phyloP scores from a whole-genome alignment of 2,797 vertebrate species.

The Chrysocyon brachyurus region DNA sequence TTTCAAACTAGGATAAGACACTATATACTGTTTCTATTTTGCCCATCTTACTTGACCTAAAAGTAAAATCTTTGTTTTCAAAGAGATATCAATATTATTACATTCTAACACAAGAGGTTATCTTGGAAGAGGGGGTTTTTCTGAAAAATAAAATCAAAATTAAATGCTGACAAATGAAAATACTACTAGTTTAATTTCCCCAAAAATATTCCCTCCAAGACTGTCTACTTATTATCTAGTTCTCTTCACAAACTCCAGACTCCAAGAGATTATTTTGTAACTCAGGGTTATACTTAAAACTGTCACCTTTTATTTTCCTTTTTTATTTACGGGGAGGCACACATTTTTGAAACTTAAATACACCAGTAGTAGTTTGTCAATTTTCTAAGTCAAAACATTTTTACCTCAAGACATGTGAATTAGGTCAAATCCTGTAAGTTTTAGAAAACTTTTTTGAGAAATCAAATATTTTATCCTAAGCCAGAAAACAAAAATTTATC shows the following conservation, averaged over 20 bases:
- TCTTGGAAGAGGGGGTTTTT: not conserved
- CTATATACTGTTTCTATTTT: not conserved
- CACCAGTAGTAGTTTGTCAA: not conserved
- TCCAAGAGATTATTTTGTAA: conserved; percentile 2
- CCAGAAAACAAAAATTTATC: conserved; percentile 25
- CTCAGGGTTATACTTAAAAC: conserved; percentile 26
- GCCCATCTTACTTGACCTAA: not conserved
- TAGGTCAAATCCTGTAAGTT: conserved; percentile 55
- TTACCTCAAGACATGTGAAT: conserved; percentile 36
- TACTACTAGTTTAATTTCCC: not conserved
- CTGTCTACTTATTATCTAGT: not conserved
- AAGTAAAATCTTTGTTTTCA: conserved; percentile 11
- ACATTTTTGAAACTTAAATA: conserved; percentile 54
- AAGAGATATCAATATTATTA: not conserved
- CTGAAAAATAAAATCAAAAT: conserved; percentile 48
- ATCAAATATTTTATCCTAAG: conserved; percentile 46
- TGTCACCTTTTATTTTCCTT: not conserved
- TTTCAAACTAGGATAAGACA: conserved; percentile 21
- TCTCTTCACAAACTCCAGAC: conserved; percentile 13
- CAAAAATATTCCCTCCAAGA: not conserved
- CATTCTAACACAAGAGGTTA: not conserved
- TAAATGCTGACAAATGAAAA: conserved; percentile 40
- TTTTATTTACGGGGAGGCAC: not conserved
- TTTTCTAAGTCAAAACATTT: conserved; percentile 17
- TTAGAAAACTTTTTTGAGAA: conserved; percentile 57